These are phyloP conservation scores for Orthosia gracilis DNA, from an alignment of 2,888 invertebrate genomes.

Conservation along the genomic window DNA sequence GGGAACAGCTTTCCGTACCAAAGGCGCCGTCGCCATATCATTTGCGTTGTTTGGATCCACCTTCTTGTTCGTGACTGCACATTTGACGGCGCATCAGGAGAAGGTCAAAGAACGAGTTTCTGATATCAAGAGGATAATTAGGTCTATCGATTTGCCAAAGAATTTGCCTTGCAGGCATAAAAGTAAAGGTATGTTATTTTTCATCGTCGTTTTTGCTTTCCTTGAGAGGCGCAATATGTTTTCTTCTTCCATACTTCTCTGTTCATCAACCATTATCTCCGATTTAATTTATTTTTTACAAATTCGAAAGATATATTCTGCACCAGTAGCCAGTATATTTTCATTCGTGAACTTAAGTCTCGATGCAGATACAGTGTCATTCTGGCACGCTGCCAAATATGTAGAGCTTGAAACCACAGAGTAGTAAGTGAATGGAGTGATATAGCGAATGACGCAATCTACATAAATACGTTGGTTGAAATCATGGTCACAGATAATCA, in stretches of 20 bases:
- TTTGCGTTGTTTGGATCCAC: conserved; percentile 98
- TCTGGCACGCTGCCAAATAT: conserved; percentile 44
- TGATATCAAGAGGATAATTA: conserved; percentile 96
- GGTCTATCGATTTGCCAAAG: conserved; percentile 96
- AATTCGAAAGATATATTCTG: background rate
- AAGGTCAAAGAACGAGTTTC: conserved; percentile 96
- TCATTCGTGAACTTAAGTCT: conserved; percentile 14
- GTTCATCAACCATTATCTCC: background rate
- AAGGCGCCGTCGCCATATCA: conserved; percentile 98
- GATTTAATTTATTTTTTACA: background rate
- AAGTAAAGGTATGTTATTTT: conserved; percentile 91
- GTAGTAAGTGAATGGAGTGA: conserved; percentile 22
- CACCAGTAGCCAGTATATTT: conserved; percentile 10
- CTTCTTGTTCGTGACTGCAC: conserved; percentile 98
- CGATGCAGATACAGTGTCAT: conserved; percentile 13
- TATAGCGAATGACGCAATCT: conserved; percentile 5
- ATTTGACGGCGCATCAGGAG: conserved; percentile 98
- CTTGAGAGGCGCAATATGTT: no score
- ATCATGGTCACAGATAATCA: background rate
- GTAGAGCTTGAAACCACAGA: conserved; percentile 17
- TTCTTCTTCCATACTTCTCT: no score
- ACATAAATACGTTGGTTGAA: no score
- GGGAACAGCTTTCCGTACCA: conserved; percentile 97
- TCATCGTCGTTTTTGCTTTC: background rate
- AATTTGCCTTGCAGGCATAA: conserved; percentile 95